A percentile compares a stretch with the other conserved stretches of the same genome.
Evolutionary conservation across 2,888 invertebrate species (phyloP).

Genomic region (Embidobia sp.): DNA sequence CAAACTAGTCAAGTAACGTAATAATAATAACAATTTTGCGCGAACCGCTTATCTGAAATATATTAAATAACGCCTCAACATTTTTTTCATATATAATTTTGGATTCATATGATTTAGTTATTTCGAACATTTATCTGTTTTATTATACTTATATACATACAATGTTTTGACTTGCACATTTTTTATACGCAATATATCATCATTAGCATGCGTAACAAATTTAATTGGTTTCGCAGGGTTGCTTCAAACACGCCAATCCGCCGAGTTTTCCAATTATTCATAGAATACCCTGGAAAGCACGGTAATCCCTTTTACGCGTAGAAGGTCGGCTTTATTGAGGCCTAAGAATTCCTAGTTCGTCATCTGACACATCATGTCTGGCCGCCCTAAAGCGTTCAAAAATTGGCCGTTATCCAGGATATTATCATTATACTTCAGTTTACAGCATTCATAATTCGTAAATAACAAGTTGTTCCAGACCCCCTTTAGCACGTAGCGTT

Average conservation of each 20-base stretch:
- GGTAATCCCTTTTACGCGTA: slow-evolving; percentile 65
- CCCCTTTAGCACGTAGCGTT: slow-evolving; percentile 71
- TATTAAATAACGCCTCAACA: no score
- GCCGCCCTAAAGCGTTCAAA: slow-evolving; percentile 65
- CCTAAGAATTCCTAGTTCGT: slow-evolving; percentile 63
- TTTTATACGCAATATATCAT: no score
- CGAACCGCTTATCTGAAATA: no score
- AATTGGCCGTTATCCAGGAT: slow-evolving; percentile 66
- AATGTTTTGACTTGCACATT: no score
- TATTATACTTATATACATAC: no score
- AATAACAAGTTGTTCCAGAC: slow-evolving; percentile 76
- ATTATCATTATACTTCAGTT: slow-evolving; percentile 76
- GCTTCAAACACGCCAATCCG: neutral
- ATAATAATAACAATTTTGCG: no score
- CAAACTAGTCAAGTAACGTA: no score
- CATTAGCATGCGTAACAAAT: no score
- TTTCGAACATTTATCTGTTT: no score
- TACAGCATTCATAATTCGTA: slow-evolving; percentile 80
- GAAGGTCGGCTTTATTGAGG: slow-evolving; percentile 64
- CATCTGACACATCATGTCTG: slow-evolving; percentile 66
- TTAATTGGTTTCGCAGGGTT: no score
- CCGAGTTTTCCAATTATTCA: slow-evolving; percentile 30
- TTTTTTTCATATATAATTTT: no score
- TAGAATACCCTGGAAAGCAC: slow-evolving; percentile 31
- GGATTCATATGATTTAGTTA: no score